A percentile compares a stretch with the other conserved stretches of the same genome.
These are phyloP conservation scores for Epistrophe eligans DNA, from an alignment of 2,888 invertebrate genomes.

Conservation along the genomic window DNA sequence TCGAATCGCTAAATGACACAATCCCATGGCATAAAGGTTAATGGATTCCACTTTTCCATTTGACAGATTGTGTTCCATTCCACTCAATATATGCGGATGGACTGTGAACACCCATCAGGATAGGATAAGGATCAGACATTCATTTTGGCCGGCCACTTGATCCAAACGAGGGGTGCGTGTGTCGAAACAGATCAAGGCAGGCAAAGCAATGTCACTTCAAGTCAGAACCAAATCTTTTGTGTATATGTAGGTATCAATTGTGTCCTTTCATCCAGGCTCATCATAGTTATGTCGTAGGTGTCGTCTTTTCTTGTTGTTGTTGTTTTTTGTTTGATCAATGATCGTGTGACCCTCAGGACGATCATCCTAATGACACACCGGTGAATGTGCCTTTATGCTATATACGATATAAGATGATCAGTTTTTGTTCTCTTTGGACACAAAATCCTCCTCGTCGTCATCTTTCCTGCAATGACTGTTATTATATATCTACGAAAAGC, in stretches of 20 bases:
- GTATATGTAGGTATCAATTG: too few relatives aligned
- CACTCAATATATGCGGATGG: conserved; percentile 11
- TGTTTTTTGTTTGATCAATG: conserved; percentile 69
- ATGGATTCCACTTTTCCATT: conserved; percentile 72
- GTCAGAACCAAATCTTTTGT: conserved; percentile 49
- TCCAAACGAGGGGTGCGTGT: conserved; percentile 58
- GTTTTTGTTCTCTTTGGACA: conserved; percentile 34
- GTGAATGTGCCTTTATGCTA: conserved; percentile 60
- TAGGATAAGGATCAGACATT: conserved; percentile 30
- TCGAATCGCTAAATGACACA: conserved; percentile 76
- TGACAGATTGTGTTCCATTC: conserved; percentile 66
- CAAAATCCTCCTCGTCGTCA: conserved; percentile 10
- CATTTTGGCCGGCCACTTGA: conserved; percentile 45
- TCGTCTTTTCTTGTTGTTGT: conserved; percentile 41
- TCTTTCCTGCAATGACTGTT: conserved; percentile 65
- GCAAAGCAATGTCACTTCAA: conserved; percentile 67
- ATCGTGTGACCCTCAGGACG: conserved; percentile 68
- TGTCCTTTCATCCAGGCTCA: conserved; percentile 29
- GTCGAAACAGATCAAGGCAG: conserved; percentile 34
- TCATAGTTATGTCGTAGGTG: conserved; percentile 42
- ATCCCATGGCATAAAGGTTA: conserved; percentile 63
- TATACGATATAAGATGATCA: conserved; percentile 38
- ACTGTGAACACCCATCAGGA: conserved; percentile 25
- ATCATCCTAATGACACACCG: conserved; percentile 72
- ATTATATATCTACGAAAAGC: conserved; percentile 42